Evolutionary conservation across 2,888 invertebrate genomes (phyloP), one percentile per base, ranked within the genome.

Genomic region (Lycophotia porphyrea): DNA sequence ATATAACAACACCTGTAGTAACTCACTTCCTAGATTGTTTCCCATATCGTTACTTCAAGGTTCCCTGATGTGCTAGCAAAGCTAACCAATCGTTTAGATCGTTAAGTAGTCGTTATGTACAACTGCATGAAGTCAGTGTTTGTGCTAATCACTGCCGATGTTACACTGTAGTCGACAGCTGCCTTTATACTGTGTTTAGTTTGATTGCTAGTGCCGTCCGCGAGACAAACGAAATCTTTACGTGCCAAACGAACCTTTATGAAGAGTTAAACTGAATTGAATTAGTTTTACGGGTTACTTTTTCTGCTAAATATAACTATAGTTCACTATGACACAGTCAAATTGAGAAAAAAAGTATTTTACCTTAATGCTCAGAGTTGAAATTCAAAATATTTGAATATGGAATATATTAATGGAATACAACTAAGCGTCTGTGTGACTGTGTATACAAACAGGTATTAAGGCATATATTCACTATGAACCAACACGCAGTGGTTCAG

Each of bases 201-300:
- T 91, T 87, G 90, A 92, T 91, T 88, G 86, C 93, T 94, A 95
- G 94, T 91, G 94, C 95, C 95, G 95, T 95, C 95, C 95, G 92
- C 89, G 80, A 84, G 80, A 90, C 87, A 91, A 94, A 91, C 93
- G 93, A 94, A 94, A 90, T 86, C 82, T 87, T 88, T 91, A 89
- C 90, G 94, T 95, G 95, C 95, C 94, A 95, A 95, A 93, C 90
- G 90, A 92, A 88, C 85, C 71, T 85, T 85, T 78, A 88, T 85
- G 88, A 90, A 84, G 84, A 81, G 69, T 84, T 85, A 81, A 85
- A 83, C 76, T 80, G 71, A 81, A 82, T 24, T 65, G 5, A 72
- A 79, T 73, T 81, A 78, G 71, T 85, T 84, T 79, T 79, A 83
- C 65, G 71, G 71, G 63, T 61, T 52, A 21, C 8, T 60, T 60